Evolutionary conservation across 2,888 invertebrate species (phyloP), one percentile per base, ranked within the genome.

Genomic region (Drosophila koepferae): DNA sequence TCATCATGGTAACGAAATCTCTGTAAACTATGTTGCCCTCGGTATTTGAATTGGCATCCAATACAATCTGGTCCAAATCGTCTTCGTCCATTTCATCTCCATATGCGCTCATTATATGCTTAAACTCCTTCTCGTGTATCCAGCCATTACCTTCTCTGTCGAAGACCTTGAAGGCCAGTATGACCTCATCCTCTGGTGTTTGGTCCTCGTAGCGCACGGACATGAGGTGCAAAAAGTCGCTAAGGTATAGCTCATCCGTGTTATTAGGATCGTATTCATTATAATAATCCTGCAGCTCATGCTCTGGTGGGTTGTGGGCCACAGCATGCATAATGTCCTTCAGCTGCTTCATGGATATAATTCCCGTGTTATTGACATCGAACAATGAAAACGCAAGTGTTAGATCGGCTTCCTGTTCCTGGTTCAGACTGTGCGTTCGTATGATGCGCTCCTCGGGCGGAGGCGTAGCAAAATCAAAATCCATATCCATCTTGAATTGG

Each of bases 11-110:
- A 12, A 87, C 82, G 64, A 85, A 85, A 0, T 76, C 69, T 3
- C 38, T 72, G 51, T 87, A 85, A 31, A 82, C 48, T n/a, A 85
- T 87, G 28, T 87, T 82, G n/a, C 85, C 66, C 59, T 85, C 85
- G 1, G 76, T 68, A 60, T 85, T 85, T 3, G 87, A 72, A 28
- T 85, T 73, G 31, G 65, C 85, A 38, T 85, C 82, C 0, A 76
- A 59, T 0, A 85, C 8, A 3, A 85, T 79, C 20, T 85, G 79
- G 46, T 85, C 82, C 2, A 86, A 12, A 7, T 86, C 87, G 18
- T 86, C 87, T 0, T 82, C 81, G 0, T 75, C 40, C 82, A 86
- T 64, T 0, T n/a, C 10, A 4, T 86, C 87, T 0, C 85, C 85
- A 51, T 76, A n/a, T 0, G 77, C 56, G 0, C 53, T 66, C 56